Evolutionary conservation across 2,888 invertebrate species (phyloP), one percentile per base, ranked within the genome.

Genomic region (Caenorhabditis sulstoni): DNA sequence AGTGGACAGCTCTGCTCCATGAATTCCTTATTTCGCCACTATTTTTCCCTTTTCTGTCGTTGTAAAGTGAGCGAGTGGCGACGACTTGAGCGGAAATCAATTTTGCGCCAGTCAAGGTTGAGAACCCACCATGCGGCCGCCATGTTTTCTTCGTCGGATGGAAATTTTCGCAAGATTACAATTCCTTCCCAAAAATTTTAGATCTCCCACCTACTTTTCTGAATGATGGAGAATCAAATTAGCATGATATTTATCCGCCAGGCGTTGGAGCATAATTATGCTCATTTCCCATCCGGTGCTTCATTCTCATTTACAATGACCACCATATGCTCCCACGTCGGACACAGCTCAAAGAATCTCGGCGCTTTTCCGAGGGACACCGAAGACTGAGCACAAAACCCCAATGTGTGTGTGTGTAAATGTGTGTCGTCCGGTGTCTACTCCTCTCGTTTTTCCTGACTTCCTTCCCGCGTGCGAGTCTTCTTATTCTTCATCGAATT

Each of bases 401-500:
- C n/a, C 29, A 7, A 29, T 29, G 29, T 29, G n/a, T 47, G n/a
- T 18, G 41, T 57, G 22, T 58, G 23, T 58, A 58, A 58, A 44
- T 20, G 49, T 58, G 23, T 58, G 23, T 20, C 9, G 22, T 41
- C 44, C 39, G 23, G 18, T 57, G 41, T 20, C 39, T 18, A 14
- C 12, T 5, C 52, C 23, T 44, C 41, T 41, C 11, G 16, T 2
- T 29, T 39, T 53, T 44, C 14, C 44, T 44, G 22, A 53, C 53
- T 55, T 41, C 53, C 16, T 52, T 22, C 29, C 29, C 29, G 29
- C 23, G 20, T 12, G 23, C 35, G 5, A n/a, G 29, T 49, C 58
- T 35, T 52, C 59, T 44, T 22, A 57, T 23, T 62, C 45, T 55
- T 57, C 59, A 57, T 58, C 59, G 65, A 67, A 79, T 79, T 74